These are phyloP conservation scores for Stegophylla sp. DNA, from an alignment of 2,888 invertebrate genomes.

Conservation along the genomic window DNA sequence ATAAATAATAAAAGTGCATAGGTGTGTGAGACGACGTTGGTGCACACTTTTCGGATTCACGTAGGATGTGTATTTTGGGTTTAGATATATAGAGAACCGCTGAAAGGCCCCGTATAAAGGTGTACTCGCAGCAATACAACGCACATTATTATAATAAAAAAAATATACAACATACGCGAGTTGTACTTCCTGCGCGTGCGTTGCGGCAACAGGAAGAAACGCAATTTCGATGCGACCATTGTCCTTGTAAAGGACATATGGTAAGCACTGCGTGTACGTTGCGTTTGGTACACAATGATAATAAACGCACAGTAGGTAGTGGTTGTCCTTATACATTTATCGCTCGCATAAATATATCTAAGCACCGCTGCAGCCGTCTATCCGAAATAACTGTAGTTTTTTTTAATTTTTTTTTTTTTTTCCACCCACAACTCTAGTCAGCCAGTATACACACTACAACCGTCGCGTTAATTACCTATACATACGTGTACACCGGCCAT, in stretches of 20 bases:
- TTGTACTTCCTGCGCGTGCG: neutral
- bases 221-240: slow-evolving; percentile 29
- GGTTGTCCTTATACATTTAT: too few relatives aligned
- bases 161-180: neutral
- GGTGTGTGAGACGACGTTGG: too few relatives aligned
- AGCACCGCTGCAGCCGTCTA: slow-evolving; percentile 10
- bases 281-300: neutral
- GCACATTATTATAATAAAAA: neutral
- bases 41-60: too few relatives aligned
- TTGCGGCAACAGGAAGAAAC: slow-evolving; percentile 10
- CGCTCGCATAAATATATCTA: neutral
- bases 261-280: slow-evolving; percentile 16
- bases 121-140: too few relatives aligned
- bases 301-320: slow-evolving; percentile 14
- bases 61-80: too few relatives aligned
- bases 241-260: slow-evolving; percentile 53
- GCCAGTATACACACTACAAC: too few relatives aligned
- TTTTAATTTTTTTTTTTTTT: neutral
- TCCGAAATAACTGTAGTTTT: slow-evolving; percentile 37
- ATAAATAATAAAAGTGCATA: too few relatives aligned
- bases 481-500: too few relatives aligned
- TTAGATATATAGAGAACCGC: too few relatives aligned
- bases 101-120: too few relatives aligned
- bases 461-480: too few relatives aligned
- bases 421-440: too few relatives aligned